Evolutionary conservation across 1,140 invertebrate genomes (phyloP), one percentile per base, ranked within the genome.

Genomic region (Cephus cinctus): DNA sequence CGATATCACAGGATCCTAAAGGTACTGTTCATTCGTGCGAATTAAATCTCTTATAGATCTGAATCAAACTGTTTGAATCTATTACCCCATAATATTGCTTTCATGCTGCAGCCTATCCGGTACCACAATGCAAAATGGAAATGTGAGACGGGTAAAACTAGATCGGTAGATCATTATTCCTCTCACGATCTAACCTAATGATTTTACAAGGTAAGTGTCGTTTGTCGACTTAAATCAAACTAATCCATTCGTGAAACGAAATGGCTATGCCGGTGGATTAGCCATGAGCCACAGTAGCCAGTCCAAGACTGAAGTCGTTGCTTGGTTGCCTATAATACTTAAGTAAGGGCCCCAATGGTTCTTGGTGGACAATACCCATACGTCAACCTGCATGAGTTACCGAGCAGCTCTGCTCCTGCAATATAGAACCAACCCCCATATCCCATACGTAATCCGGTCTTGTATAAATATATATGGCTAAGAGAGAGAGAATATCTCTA

Each of bases 361-460:
- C 47, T 44, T 42, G 50, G 52, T 50, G 65, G 57, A 65, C 57
- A 67, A 70, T 67, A 55, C 56, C 57, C 61, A 59, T 59, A 62
- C 59, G 65, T 67, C 55, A 55, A 56, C 32, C 51, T 45, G 55
- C 64, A 63, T 67, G 58, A 68, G 60, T 65, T 69, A 67, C 56
- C 52, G 61, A 57, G 44, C 43, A 38, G 56, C 46, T 57, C 54
- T 49, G 25, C 51, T 32, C 16, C 9, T 9, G 16, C 1, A 55
- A 61, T 50, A 53, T 49, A 49, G 36, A 48, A 55, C 40, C 50
- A 46, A 43, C 43, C 50, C 43, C 38, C 47, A 41, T 59, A 45
- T 57, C 46, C 50, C 30, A 45, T 44, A 54, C 38, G 52, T 44
- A 56, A 49, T 54, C 50, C 44, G 44, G 45, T 49, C 40, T n/a